These are phyloP conservation scores for Pocillopora meandrina DNA, from an alignment of 92 coral and sea anemone genomes.

Conservation along the genomic window DNA sequence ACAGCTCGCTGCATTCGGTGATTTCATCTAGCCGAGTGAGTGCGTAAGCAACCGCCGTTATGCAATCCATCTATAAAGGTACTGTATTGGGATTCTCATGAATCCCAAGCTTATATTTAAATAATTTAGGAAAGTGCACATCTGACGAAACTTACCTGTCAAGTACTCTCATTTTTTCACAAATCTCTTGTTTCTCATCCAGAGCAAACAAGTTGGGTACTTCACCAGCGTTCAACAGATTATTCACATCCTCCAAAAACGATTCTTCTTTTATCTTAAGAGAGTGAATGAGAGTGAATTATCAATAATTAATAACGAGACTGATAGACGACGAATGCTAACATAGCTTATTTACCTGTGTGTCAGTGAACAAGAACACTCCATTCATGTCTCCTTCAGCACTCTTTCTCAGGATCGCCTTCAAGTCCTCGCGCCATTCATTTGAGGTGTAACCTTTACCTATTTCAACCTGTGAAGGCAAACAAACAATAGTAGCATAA, in stretches of 20 bases:
- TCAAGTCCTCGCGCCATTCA: constrained; percentile 99
- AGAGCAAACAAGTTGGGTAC: constrained; percentile 95
- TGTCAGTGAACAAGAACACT: constrained; percentile 95
- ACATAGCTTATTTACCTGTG: constrained; percentile 63
- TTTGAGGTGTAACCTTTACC: constrained; percentile 97
- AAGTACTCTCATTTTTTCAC: constrained; percentile 93
- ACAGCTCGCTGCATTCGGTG: not conserved
- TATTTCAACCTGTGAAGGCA: constrained; percentile 76
- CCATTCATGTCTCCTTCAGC: constrained; percentile 98
- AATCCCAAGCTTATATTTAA: no score
- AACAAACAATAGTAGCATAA: no score
- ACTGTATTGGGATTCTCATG: no score
- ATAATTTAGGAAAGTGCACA: no score
- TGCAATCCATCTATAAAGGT: not conserved
- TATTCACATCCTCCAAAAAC: constrained; percentile 96
- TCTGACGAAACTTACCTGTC: constrained; percentile 71
- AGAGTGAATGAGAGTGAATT: no score
- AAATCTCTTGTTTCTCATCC: constrained; percentile 98
- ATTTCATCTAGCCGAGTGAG: not conserved
- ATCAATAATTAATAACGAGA: no score
- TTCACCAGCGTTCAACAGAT: constrained; percentile 96
- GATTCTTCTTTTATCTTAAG: constrained; percentile 94
- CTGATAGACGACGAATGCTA: no score
- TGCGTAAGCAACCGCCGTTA: no score
- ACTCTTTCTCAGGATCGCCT: constrained; percentile 93